Percentiles rank a stretch among this genome's conserved stretches.
Evolutionary conservation across 1,140 invertebrate genomes (phyloP).

Genomic region (Colletes gigas): DNA sequence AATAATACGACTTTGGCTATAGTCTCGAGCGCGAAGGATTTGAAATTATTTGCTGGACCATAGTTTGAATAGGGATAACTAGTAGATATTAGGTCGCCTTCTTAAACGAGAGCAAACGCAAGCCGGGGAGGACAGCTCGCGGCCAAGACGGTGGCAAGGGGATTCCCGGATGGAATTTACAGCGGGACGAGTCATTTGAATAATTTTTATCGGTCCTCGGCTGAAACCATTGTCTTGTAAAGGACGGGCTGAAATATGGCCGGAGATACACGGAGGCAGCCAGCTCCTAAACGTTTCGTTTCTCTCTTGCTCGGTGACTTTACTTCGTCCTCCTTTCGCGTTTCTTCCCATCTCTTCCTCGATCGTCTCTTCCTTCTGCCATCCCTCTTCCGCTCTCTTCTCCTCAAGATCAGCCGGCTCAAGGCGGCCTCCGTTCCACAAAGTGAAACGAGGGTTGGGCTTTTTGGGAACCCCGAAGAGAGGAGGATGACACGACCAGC

Average conservation of each 20-base stretch:
- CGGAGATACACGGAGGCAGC: constrained; percentile 69
- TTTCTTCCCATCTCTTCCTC: neutral
- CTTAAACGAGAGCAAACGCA: constrained; percentile 23
- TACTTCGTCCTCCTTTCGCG: neutral
- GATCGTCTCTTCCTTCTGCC: constrained; percentile 5
- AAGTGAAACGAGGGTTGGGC: constrained; percentile 57
- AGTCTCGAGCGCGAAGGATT: too few species aligned
- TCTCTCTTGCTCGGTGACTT: constrained; percentile 34
- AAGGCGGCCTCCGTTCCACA: constrained; percentile 43
- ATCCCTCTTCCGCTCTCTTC: constrained; percentile 11
- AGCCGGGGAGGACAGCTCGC: neutral
- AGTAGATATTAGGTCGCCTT: neutral
- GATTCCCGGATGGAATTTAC: constrained; percentile 69
- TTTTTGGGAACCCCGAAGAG: constrained; percentile 50
- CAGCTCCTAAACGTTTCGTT: constrained; percentile 33
- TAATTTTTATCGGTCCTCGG: constrained; percentile 74
- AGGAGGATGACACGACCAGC: constrained; percentile 21
- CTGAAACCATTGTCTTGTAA: constrained; percentile 78
- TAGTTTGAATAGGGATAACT: neutral
- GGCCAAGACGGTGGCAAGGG: constrained; percentile 29
- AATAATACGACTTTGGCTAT: too few species aligned
- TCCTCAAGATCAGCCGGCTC: neutral
- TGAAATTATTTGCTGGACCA: too few species aligned
- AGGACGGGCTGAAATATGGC: constrained; percentile 72
- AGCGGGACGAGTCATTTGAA: constrained; percentile 69